Percentiles rank a stretch among this genome's conserved stretches.
Conservation (phyloP, 2,888 invertebrate genomes). For the Cryptophagus acutangulus region DNA sequence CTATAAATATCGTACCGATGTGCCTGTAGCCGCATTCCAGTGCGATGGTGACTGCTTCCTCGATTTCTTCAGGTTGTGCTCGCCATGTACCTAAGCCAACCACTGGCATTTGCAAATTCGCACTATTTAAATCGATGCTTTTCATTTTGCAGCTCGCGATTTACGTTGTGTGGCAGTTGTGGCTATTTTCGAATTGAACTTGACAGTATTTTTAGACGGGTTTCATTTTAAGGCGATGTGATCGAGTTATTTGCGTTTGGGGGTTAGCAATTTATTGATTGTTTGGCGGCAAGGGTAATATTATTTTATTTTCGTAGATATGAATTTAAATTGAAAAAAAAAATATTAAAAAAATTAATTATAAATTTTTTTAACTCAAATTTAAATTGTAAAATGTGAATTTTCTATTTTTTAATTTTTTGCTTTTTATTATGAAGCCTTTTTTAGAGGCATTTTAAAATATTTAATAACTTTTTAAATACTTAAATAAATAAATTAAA, state of each 20-base stretch:
- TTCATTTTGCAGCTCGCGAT: too few species aligned
- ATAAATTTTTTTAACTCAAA: too few species aligned
- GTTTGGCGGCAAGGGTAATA: background rate
- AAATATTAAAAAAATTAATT: too few species aligned
- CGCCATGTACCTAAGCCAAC: slow-evolving; percentile 72
- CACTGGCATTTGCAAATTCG: slow-evolving; percentile 58
- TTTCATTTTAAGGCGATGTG: background rate
- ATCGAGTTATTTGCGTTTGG: background rate
- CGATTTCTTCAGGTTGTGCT: slow-evolving; percentile 61
- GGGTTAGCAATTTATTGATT: background rate
- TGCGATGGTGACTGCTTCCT: slow-evolving; percentile 59
- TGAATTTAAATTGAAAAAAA: too few species aligned
- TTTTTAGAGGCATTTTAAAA: too few species aligned
- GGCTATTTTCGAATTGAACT: background rate
- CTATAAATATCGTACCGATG: slow-evolving; percentile 42
- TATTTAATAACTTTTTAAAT: too few species aligned
- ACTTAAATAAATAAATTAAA: too few species aligned
- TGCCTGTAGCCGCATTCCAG: slow-evolving; percentile 69
- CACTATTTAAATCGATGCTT: slow-evolving; percentile 48
- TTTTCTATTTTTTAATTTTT: too few species aligned
- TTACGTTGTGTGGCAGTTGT: too few species aligned
- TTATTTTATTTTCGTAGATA: too few species aligned
- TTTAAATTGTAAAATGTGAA: too few species aligned
- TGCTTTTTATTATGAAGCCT: too few species aligned
- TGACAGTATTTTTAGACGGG: background rate